A percentile compares a stretch with the other conserved stretches of the same genome.
Conservation (phyloP, 2,888 invertebrate genomes). For the Habrosyne pyritoides region DNA sequence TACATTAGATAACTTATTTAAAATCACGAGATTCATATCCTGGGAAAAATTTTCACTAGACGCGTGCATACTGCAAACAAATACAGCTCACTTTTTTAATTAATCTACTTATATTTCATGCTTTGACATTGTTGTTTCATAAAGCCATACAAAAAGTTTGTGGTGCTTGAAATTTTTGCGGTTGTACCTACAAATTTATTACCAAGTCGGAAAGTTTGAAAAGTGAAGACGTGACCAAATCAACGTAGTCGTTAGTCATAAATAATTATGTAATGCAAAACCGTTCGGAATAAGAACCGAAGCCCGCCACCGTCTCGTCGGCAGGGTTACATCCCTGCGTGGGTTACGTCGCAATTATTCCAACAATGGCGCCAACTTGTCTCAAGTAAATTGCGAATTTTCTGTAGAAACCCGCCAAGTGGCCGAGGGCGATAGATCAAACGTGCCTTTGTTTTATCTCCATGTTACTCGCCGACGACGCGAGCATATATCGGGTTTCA, state of each 20-base stretch:
- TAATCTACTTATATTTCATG: background rate
- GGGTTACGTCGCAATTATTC: constrained; percentile 52
- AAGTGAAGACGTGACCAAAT: constrained; percentile 4
- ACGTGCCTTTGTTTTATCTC: constrained; percentile 71
- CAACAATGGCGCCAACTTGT: constrained; percentile 60
- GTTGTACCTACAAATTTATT: background rate
- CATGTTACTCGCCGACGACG: constrained; percentile 27
- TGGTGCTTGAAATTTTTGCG: background rate
- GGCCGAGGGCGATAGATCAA: constrained; percentile 66
- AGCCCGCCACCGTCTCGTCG: constrained; percentile 22
- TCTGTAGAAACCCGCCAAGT: constrained; percentile 49
- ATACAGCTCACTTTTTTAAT: background rate
- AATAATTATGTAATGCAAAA: constrained; percentile 8
- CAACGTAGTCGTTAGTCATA: background rate
- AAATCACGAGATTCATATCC: too few relatives aligned
- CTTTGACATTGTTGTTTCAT: constrained; percentile 9
- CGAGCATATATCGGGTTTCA: constrained; percentile 34
- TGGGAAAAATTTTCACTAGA: background rate
- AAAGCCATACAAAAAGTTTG: background rate
- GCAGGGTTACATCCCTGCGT: constrained; percentile 16
- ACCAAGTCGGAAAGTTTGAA: constrained; percentile 9
- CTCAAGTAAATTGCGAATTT: constrained; percentile 65
- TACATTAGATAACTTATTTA: too few relatives aligned
- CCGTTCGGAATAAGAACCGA: constrained; percentile 20
- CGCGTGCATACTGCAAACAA: background rate